These are phyloP conservation scores for Lasiommata megera DNA, from an alignment of 2,888 invertebrate genomes.

Conservation along the genomic window DNA sequence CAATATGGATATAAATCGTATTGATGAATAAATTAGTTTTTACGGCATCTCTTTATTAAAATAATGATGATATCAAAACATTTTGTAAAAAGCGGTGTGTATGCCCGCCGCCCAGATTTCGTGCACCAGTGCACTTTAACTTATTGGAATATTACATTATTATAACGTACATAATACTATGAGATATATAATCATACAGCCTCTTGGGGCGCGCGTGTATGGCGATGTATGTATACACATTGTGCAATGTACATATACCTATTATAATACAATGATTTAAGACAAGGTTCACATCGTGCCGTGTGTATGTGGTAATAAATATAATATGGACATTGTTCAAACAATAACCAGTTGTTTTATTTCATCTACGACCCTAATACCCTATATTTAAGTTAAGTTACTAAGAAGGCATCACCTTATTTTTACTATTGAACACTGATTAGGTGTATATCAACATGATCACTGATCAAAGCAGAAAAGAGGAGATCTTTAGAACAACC, in stretches of 20 bases:
- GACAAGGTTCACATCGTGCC: constrained; percentile 95
- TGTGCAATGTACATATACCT: constrained; percentile 88
- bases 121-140: constrained; percentile 82
- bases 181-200: constrained; percentile 82
- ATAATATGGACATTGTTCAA: constrained; percentile 95
- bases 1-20: constrained; percentile 81
- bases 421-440: too few relatives aligned
- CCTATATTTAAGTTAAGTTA: too few relatives aligned
- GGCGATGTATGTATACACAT: constrained; percentile 85
- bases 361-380: constrained; percentile 15
- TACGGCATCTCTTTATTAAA: constrained; percentile 81
- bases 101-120: constrained; percentile 77
- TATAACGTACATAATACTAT: constrained; percentile 81
- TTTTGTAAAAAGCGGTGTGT: constrained; percentile 80
- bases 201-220: constrained; percentile 85
- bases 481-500: too few relatives aligned
- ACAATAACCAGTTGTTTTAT: constrained; percentile 83
- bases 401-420: too few relatives aligned
- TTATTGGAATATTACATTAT: constrained; percentile 81
- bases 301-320: constrained; percentile 94
- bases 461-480: too few relatives aligned
- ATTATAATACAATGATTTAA: constrained; percentile 87
- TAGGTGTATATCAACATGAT: too few relatives aligned
- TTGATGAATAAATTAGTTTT: constrained; percentile 80
- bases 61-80: constrained; percentile 80